Base-by-base conservation (phyloP, 2,113 vertebrate genomes). In the Mormoops blainvillei region DNA sequence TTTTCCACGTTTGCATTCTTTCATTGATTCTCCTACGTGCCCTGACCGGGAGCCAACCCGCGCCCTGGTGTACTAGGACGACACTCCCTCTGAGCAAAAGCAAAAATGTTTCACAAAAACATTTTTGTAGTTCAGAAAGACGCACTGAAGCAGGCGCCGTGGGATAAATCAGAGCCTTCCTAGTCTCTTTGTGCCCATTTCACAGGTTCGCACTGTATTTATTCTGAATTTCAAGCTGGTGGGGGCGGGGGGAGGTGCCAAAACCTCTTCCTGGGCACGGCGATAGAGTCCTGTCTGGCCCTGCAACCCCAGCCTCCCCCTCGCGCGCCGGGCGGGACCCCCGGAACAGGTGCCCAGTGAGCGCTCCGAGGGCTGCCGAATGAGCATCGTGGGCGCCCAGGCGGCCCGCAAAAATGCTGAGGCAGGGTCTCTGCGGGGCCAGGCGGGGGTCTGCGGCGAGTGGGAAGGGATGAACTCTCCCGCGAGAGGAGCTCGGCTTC, bases 151-250 rank as follows among this genome's bases (percentile, higher is more conserved):
- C 16, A 31, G 70, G 28, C 78, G 24, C 50, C 10, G 11, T 43
- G 81, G 45, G 33, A 13, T 20, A 54, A 65, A 28, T 28, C 0
- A 41, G 87, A 71, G 36, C 36, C 36, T 24, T 63, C 10, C 14
- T n/a, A 50, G 36, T 52, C 48, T 61, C 80, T 85, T 67, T 58
- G 50, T 38, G 20, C 71, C 22, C 67, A 56, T n/a, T 10, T 43
- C 76, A 41, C 41, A 15, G 26, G 43, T 41, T n/a, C 50, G 7
- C 15, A 15, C 81, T 24, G 58, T 58, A 10, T 96, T 97, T 96
- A 94, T 95, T 97, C 43, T 63, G 48, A 82, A 85, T 89, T 52
- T 76, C n/a, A 81, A 65, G 22, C 61, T 45, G 41, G 61, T 36
- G 36, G 24, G 52, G 56, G 36, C 45, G 36, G 24, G 52, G 56